phyloP scores from a whole-genome alignment of 2,888 invertebrate species.

The Drosophila glabriapex region DNA sequence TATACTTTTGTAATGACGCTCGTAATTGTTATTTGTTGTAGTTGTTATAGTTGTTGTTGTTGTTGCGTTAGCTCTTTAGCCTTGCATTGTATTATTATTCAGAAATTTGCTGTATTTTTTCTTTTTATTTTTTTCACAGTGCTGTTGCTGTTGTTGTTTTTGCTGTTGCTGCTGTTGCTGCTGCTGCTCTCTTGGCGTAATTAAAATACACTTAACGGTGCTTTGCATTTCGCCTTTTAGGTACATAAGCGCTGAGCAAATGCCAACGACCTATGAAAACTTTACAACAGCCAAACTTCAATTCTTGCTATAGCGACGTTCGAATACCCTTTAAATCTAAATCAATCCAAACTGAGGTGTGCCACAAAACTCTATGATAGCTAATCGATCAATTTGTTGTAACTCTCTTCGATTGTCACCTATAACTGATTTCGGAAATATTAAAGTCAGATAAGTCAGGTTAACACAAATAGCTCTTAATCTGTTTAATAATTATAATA shows the following conservation, averaged over 20 bases:
- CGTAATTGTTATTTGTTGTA: constrained; percentile 44
- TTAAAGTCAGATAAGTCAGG: not conserved
- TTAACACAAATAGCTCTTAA: not conserved
- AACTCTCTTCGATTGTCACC: not conserved
- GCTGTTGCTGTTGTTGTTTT: constrained; percentile 6
- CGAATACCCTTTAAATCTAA: constrained; percentile 11
- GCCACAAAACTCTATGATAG: not conserved
- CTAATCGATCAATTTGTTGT: not conserved
- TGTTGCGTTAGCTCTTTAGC: constrained; percentile 36
- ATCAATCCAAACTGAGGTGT: not conserved
- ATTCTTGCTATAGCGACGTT: not conserved
- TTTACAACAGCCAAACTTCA: constrained; percentile 4
- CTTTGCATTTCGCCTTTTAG: constrained; percentile 61
- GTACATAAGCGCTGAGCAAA: constrained; percentile 32
- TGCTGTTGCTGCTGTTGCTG: constrained; percentile 16
- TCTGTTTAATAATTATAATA: not conserved
- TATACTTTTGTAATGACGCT: constrained; percentile 41
- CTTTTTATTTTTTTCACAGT: constrained; percentile 42
- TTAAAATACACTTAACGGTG: constrained; percentile 70
- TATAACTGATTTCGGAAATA: not conserved
- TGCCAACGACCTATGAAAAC: constrained; percentile 64
- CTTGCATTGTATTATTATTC: constrained; percentile 28
- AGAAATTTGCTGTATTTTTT: constrained; percentile 16
- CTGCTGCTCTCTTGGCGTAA: constrained; percentile 43
- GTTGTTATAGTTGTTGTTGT: constrained; percentile 11